phyloP scores from a whole-genome alignment of 1,140 invertebrate species.

The Drosophila nannoptera region DNA sequence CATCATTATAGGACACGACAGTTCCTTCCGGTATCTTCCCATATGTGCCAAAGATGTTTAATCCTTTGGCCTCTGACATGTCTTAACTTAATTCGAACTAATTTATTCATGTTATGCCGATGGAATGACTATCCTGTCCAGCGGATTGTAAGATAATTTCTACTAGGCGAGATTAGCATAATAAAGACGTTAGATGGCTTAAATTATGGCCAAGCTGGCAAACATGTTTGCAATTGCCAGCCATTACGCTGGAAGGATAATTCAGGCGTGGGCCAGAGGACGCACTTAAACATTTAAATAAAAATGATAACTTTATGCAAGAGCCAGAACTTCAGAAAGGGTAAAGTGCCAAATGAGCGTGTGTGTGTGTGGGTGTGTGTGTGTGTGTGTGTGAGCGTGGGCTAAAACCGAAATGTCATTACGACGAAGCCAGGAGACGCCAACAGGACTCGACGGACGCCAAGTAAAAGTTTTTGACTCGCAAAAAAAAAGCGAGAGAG shows the following conservation, averaged over 20 bases:
- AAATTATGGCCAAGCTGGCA: conserved; percentile 28
- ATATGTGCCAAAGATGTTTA: neutral
- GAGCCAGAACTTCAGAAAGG: conserved; percentile 38
- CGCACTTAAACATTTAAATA: conserved; percentile 76
- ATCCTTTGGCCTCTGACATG: conserved; percentile 10
- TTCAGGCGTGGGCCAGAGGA: conserved; percentile 6
- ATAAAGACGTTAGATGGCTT: conserved; percentile 58
- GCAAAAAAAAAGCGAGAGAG: conserved; percentile 13
- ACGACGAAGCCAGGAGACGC: conserved; percentile 58
- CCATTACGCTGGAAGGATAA: no score
- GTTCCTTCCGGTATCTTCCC: neutral
- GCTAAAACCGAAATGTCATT: conserved; percentile 68
- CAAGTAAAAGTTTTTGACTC: conserved; percentile 72
- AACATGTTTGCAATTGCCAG: conserved; percentile 18
- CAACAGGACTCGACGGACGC: conserved; percentile 65
- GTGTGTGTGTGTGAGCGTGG: conserved; percentile 20
- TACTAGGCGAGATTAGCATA: conserved; percentile 60
- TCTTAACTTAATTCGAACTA: conserved; percentile 9
- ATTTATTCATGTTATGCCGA: conserved; percentile 32
- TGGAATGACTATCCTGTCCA: conserved; percentile 7
- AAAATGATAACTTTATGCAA: conserved; percentile 77
- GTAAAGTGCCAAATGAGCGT: conserved; percentile 51
- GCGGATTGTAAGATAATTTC: conserved; percentile 28
- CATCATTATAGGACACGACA: no score
- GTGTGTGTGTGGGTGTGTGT: conserved; percentile 22